Base-by-base conservation (phyloP, 1,140 invertebrate genomes). In the Neoseiulus cucumeris region DNA sequence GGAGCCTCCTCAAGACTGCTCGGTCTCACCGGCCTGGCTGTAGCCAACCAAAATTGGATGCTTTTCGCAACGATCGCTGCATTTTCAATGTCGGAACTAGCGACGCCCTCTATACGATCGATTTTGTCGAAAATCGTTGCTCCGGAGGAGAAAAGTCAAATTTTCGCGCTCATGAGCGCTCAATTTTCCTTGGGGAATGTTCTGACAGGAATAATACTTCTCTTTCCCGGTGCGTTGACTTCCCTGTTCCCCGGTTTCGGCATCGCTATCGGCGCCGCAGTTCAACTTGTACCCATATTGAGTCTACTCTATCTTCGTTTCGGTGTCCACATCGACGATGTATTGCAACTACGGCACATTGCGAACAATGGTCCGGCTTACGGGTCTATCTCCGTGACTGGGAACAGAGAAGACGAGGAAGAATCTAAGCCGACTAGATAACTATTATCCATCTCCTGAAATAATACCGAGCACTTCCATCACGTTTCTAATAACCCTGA, bases 51-150 rank as follows among this genome's bases (percentile, higher is more conserved):
- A 44, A 71, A 70, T 14, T n/a, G 20, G 41, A 28, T 64, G 7
- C 22, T 67, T 17, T 47, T 64, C n/a, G 42, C 44, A 1, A 66
- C 42, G n/a, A 29, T 67, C n/a, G 30, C 64, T 9, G 39, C 76
- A 6, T 71, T 73, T 25, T 72, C 77, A 44, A 71, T 78, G 51
- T 74, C 74, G 66, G 76, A 77, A n/a, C 76, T 78, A 69, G 72
- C 74, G 45, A 73, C 79, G 18, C 77, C 78, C 28, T 74, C 74
- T 1, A 67, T 78, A 5, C 68, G 79, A 30, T 75, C 78, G 6
- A 70, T 77, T 29, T 68, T 78, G 25, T 79, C 78, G 4, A 76
- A 76, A 66, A 70, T 78, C 64, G 76, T 80, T 0, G 68, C 72
- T 18, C 65, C 68, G 14, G 70, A 75, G 70, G 79, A 80, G 70